Conservation (phyloP, 2,113 vertebrate genomes). For the Microcebus griseorufus region DNA sequence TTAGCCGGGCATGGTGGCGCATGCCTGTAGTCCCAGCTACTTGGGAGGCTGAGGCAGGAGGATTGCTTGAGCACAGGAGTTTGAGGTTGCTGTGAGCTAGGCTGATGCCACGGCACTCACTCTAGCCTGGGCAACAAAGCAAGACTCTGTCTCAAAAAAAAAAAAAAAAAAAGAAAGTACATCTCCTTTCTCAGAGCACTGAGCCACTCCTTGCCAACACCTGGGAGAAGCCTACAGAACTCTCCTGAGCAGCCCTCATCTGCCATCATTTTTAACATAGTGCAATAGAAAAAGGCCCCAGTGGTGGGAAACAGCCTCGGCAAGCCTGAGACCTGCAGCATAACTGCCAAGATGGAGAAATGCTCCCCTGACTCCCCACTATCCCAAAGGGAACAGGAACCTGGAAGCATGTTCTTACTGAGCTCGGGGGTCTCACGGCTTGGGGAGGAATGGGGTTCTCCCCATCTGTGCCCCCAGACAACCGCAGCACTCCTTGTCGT, state of each 20-base stretch:
- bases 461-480: not conserved
- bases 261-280: not conserved
- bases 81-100: too few relatives aligned
- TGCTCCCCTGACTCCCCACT: not conserved
- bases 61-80: too few relatives aligned
- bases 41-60: too few relatives aligned
- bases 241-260: not conserved
- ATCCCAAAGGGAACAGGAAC: not conserved
- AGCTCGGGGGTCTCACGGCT: not conserved
- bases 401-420: not conserved
- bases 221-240: not conserved
- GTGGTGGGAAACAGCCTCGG: not conserved
- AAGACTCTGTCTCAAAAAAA: too few relatives aligned
- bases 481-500: rapidly evolving
- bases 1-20: too few relatives aligned
- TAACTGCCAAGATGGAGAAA: not conserved
- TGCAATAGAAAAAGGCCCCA: not conserved
- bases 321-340: not conserved
- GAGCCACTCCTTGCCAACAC: not conserved
- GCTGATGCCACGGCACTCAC: too few relatives aligned
- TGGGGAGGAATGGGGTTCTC: not conserved
- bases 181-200: not conserved
- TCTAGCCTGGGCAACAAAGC: too few relatives aligned
- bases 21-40: too few relatives aligned
- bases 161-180: not conserved